Evolutionary conservation across 2,888 invertebrate species (phyloP), one percentile per base, ranked within the genome.

Genomic region (Exocentrus adspersus): DNA sequence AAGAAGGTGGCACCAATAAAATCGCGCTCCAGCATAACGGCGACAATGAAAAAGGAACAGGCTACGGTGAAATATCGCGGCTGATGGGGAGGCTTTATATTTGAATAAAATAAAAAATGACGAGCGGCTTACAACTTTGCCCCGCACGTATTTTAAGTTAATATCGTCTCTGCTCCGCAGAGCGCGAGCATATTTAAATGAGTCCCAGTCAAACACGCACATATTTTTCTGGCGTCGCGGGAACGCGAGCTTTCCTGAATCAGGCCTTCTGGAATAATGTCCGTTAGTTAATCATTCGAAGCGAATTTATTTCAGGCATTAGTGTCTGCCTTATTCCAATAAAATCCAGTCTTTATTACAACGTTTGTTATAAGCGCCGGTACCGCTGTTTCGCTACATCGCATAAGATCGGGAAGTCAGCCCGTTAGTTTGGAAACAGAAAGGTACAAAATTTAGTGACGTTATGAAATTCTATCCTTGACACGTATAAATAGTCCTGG

Each of bases 101-200:
- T 51, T 51, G 20, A 51, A 51, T 51, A 20, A 51, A 51, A 51
- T 32, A 37, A 32, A 32, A 51, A 32, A 16, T 51, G 17, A 20
- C n/a, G 4, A 2, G 32, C 37, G 1, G 14, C 32, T 32, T 51
- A 30, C 30, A 9, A 28, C 28, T 24, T 48, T 12, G 19, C 32
- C 51, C 20, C 17, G n/a, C n/a, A 3, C 14, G 17, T 19, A 30
- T 51, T 51, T 19, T 19, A 16, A 30, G 30, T 2, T 32, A 19
- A 48, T 28, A 28, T 21, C n/a, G 17, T 7, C 9, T 19, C 5
- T 19, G 32, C 14, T 43, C 17, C 10, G 7, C n/a, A 12, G 19
- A 16, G 9, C 19, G 3, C 37, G 9, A 16, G 20, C 19, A 7
- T 37, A 24, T 37, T 37, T 37, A 37, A 37, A 37, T 37, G 37